phyloP scores from a whole-genome alignment of 1,140 invertebrate species.

The Subanguina moxae region DNA sequence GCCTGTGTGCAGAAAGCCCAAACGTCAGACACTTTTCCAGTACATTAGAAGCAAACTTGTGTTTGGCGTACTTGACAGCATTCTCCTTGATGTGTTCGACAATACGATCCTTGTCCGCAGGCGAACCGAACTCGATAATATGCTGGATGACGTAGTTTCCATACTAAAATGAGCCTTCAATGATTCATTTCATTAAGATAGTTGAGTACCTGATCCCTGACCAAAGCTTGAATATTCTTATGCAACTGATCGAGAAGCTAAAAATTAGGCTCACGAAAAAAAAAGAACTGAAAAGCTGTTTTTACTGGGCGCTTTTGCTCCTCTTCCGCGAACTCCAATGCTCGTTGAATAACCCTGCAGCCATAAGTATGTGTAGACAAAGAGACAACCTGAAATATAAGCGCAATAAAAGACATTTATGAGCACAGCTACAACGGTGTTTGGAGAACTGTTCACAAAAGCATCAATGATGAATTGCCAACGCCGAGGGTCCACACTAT shows the following conservation, averaged over 20 bases:
- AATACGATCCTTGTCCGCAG: slow-evolving; percentile 89
- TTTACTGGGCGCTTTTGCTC: slow-evolving; percentile 87
- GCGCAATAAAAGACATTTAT: background rate
- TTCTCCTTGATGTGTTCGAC: slow-evolving; percentile 86
- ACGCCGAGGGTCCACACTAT: slow-evolving; percentile 90
- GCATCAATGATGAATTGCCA: slow-evolving; percentile 96
- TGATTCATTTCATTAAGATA: background rate
- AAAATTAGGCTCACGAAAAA: too few species aligned
- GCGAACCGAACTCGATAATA: slow-evolving; percentile 75
- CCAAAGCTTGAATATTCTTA: slow-evolving; percentile 85
- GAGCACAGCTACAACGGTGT: slow-evolving; percentile 15
- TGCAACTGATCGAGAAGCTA: slow-evolving; percentile 78
- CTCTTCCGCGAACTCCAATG: slow-evolving; percentile 84
- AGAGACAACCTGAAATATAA: slow-evolving; percentile 68
- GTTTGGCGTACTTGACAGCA: slow-evolving; percentile 87
- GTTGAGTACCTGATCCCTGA: slow-evolving; percentile 97
- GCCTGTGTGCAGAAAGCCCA: slow-evolving; percentile 34
- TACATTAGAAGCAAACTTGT: slow-evolving; percentile 71
- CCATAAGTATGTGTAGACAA: slow-evolving; percentile 87
- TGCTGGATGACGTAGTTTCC: slow-evolving; percentile 67
- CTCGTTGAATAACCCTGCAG: slow-evolving; percentile 95
- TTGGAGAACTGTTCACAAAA: slow-evolving; percentile 76
- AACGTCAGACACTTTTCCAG: slow-evolving; percentile 46
- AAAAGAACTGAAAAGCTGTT: too few species aligned
- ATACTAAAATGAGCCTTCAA: background rate